Conservation (phyloP, 2,113 vertebrate genomes). For the Cinclus mexicanus region DNA sequence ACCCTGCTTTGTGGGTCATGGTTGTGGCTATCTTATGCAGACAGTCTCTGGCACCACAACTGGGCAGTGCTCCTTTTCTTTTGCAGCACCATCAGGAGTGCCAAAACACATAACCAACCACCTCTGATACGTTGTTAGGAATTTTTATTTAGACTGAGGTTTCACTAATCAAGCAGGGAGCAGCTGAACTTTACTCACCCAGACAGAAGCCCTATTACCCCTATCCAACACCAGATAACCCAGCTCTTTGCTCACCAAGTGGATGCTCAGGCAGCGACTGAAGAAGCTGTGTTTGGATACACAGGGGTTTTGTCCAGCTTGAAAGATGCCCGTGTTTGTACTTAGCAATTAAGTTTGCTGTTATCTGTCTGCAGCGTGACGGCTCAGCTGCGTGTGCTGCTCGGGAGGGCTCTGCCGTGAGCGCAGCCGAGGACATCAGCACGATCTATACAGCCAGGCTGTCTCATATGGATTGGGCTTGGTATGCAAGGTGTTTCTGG, state of each 20-base stretch:
- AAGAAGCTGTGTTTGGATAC: neutral
- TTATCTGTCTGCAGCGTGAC: neutral
- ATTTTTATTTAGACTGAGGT: slow-evolving; percentile 47
- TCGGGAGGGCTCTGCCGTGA: neutral
- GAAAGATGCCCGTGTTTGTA: slow-evolving; percentile 29
- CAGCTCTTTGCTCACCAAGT: slow-evolving; percentile 16
- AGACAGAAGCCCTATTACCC: slow-evolving; percentile 52
- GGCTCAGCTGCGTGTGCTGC: neutral
- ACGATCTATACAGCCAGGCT: neutral
- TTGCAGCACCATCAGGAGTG: neutral
- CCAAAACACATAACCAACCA: neutral
- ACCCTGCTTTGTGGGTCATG: neutral
- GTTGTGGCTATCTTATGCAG: neutral
- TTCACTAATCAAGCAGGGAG: slow-evolving; percentile 32
- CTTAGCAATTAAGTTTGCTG: neutral
- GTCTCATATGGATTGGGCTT: neutral
- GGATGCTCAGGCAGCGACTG: neutral
- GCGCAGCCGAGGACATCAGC: neutral
- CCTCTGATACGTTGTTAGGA: neutral
- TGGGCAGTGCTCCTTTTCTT: neutral
- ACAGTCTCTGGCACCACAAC: fast-evolving
- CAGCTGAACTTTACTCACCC: slow-evolving; percentile 29
- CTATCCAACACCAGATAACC: neutral
- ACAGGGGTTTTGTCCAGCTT: slow-evolving; percentile 6
- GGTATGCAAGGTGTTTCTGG: slow-evolving; percentile 7